Percentiles rank a stretch among this genome's conserved stretches.
These are phyloP conservation scores for Diglossa cyanea DNA, from an alignment of 2,797 vertebrate species.

Conservation along the genomic window DNA sequence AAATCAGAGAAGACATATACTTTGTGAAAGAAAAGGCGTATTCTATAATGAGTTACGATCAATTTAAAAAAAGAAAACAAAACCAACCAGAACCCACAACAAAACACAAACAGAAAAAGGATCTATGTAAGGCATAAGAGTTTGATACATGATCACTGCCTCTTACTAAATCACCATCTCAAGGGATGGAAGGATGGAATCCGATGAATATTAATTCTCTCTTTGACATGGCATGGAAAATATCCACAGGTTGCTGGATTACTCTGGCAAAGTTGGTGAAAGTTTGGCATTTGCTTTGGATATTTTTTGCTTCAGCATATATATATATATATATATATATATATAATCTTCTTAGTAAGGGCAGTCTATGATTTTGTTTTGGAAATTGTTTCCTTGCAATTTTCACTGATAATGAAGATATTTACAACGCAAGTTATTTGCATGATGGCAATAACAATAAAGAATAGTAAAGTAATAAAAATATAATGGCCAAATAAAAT, in stretches of 20 bases:
- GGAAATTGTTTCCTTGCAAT: neutral
- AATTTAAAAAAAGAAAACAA: neutral
- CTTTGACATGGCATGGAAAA: neutral
- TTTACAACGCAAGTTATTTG: neutral
- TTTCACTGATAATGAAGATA: neutral
- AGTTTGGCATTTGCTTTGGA: neutral
- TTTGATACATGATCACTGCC: neutral
- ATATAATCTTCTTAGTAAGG: neutral
- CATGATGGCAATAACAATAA: neutral
- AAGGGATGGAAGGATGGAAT: neutral
- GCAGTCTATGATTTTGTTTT: neutral
- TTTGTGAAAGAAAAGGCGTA: neutral
- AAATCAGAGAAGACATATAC: neutral
- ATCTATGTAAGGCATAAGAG: neutral
- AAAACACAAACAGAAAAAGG: neutral
- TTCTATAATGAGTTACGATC: neutral
- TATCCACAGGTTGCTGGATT: neutral
- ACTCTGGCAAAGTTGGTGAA: neutral
- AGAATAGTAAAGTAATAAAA: conserved; percentile 13
- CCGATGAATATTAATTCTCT: neutral
- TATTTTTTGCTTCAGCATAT: neutral
- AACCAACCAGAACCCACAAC: neutral
- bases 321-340: neutral
- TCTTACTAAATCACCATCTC: neutral
- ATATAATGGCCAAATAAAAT: conserved; percentile 12